phyloP scores from a whole-genome alignment of 2,888 invertebrate genomes.

The Aricia artaxerxes region DNA sequence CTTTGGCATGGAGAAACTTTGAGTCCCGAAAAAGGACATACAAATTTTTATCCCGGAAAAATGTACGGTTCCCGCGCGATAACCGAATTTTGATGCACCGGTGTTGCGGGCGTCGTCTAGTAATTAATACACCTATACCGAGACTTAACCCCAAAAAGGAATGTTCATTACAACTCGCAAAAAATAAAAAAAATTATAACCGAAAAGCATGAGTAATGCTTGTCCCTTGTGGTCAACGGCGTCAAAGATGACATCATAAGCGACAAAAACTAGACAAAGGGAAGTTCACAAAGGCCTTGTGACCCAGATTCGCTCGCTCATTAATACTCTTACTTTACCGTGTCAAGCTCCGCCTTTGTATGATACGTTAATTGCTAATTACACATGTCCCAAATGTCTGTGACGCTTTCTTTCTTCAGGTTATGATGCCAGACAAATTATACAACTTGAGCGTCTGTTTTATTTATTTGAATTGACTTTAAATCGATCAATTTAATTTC shows the following conservation, averaged over 20 bases:
- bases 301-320: constrained; percentile 60
- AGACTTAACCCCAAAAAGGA: neutral
- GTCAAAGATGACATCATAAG: constrained; percentile 49
- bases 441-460: neutral
- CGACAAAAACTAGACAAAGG: constrained; percentile 66
- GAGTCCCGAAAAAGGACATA: too few relatives aligned
- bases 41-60: too few relatives aligned
- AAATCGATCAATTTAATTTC: too few relatives aligned
- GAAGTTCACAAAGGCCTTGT: constrained; percentile 59
- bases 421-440: neutral
- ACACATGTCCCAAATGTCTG: constrained; percentile 38
- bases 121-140: neutral
- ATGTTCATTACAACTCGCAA: neutral
- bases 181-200: neutral
- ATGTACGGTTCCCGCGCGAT: too few relatives aligned
- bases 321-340: constrained; percentile 66
- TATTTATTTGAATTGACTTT: neutral
- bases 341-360: constrained; percentile 49
- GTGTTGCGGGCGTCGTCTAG: too few relatives aligned
- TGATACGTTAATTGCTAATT: constrained; percentile 49
- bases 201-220: constrained; percentile 22
- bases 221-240: constrained; percentile 34
- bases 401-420: constrained; percentile 10
- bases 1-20: too few relatives aligned
- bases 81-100: too few relatives aligned